Base-by-base conservation (phyloP, 2,113 vertebrate genomes). In the Coptodon rendalli region DNA sequence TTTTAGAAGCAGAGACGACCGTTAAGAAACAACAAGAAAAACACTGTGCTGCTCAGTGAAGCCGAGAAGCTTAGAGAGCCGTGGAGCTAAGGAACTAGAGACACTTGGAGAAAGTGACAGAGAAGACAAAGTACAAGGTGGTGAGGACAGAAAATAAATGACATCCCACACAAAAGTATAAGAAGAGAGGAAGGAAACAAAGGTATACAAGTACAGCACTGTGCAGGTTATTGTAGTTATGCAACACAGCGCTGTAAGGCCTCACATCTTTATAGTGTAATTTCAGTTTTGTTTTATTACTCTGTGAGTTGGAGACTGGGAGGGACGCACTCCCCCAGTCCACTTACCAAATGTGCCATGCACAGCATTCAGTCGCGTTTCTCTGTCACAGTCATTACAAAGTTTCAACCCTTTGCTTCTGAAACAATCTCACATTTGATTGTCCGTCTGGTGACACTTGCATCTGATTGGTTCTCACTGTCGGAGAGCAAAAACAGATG, bases 61-160 rank as follows among this genome's bases (percentile, higher is more conserved):
- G 52, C 52, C 52, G 22, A 43, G 40, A 43, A 17, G 24, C 54
- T 57, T 14, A 57, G 54, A 57, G 24, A 57, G 24, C 54, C 24
- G 1, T 57, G 54, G 54, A 29, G 24, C 24, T 57, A 29, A 57
- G 56, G 56, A 1, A 5, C 0, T 8, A 57, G 54, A 57, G 54
- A 27, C 24, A 29, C 56, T 57, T 57, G 24, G 56, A 57, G 7
- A 57, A 57, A 29, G 24, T 29, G 56, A 57, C 56, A 57, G 56
- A 52, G 48, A 59, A 59, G 24, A 59, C 24, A 9, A 29, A 59
- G 12, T 57, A 27, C 22, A 12, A 54, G 53, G 56, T 56, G 22
- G 12, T 1, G 22, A 27, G 56, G 56, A 59, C 24, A 59, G 56
- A 59, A 59, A 29, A 59, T 57, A 57, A 57, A 56, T 53, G 19